Conservation (phyloP, 2,797 vertebrate genomes). For the Calcarius lapponicus region DNA sequence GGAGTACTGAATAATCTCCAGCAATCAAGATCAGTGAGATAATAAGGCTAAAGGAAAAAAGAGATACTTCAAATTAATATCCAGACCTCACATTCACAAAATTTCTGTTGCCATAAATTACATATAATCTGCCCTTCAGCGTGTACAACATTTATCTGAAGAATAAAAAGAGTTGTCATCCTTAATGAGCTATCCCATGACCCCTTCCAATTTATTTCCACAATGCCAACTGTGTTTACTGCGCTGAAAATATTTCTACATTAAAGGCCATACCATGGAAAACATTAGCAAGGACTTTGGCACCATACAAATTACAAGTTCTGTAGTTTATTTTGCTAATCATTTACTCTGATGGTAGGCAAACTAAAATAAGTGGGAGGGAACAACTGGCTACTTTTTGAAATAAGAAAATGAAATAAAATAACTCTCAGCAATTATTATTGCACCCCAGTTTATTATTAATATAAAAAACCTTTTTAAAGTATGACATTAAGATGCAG, state of each 20-base stretch:
- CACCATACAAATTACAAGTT: not conserved
- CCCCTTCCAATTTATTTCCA: constrained; percentile 15
- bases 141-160: not conserved
- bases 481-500: not conserved
- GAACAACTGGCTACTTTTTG: not conserved
- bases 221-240: not conserved
- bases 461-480: not conserved
- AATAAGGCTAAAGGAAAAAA: constrained; percentile 18
- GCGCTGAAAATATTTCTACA: constrained; percentile 17
- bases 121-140: not conserved
- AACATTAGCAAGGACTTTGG: not conserved
- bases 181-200: not conserved
- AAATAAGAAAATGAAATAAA: not conserved
- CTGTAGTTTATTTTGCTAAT: not conserved
- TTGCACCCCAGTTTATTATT: not conserved
- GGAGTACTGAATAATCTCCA: not conserved
- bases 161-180: constrained; percentile 5
- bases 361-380: not conserved
- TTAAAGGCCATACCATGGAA: not conserved
- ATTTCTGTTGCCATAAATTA: constrained; percentile 8
- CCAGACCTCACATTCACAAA: not conserved
- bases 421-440: not conserved
- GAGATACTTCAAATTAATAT: constrained; percentile 9
- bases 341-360: not conserved
- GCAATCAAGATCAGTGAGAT: not conserved